Evolutionary conservation across 2,888 invertebrate species (phyloP), one percentile per base, ranked within the genome.

Genomic region (Notodonta ziczac): DNA sequence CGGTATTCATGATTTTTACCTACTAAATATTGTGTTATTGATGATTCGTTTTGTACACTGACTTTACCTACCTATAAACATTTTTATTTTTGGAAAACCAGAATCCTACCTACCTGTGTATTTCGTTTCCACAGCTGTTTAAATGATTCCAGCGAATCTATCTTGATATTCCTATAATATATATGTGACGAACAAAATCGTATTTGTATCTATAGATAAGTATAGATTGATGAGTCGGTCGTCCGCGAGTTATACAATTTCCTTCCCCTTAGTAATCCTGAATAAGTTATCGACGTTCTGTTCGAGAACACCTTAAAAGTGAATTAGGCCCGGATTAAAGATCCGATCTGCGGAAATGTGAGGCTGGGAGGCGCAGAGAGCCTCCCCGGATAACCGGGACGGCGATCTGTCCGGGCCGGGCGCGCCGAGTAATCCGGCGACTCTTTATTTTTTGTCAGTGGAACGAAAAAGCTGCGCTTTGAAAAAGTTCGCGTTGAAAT

Each of bases 311-410:
- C 69, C 70, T 75, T 71, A 69, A 71, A 69, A 73, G 72, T 76
- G 70, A 78, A 76, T 80, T 76, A 77, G 69, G 65, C 56, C 50
- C 46, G 74, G 77, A 76, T 76, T 73, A 72, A 62, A 69, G 69
- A 75, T 65, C 59, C 69, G 76, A 77, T 76, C 71, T 59, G 69
- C 57, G 58, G 60, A 66, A 75, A 76, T 74, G 68, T 57, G 62
- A 61, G 65, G 63, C 61, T 52, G 58, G 58, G 61, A 59, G 59
- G 48, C n/a, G 48, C 32, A 39, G 39, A 61, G 24, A 62, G 54
- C 58, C 66, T 56, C 61, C 14, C 52, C 14, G 60, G 54, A 65
- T 61, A 61, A 60, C 55, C 16, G 51, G 50, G 12, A 62, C 57
- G 52, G 60, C 52, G 72, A 66, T 62, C 61, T 62, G 54, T 60